A percentile compares a stretch with the other conserved stretches of the same genome.
phyloP scores from a whole-genome alignment of 2,113 vertebrate species.

The Ctenomys sociabilis region DNA sequence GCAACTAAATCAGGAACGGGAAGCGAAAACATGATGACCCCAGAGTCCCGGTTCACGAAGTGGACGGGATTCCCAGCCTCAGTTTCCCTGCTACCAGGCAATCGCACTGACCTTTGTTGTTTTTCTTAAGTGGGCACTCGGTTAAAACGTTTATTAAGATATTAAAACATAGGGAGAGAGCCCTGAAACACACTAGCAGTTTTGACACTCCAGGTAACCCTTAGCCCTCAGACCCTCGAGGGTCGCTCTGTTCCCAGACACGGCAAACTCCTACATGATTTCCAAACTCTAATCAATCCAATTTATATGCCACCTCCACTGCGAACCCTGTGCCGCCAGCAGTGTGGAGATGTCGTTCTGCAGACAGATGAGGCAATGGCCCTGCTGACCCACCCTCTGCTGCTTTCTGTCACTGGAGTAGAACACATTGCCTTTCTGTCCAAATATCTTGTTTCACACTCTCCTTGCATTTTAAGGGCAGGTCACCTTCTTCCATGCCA shows the following conservation, averaged over 20 bases:
- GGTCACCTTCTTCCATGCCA: neutral
- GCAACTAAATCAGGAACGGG: neutral
- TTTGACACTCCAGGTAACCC: no score
- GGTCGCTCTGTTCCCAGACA: neutral
- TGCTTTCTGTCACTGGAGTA: neutral
- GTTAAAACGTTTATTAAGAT: neutral
- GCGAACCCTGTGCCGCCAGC: neutral
- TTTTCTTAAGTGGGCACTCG: neutral
- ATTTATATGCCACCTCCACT: neutral
- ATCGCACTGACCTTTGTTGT: neutral
- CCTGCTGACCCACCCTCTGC: neutral
- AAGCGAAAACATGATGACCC: neutral
- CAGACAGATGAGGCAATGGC: fast-evolving
- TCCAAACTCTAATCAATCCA: neutral
- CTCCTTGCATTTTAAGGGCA: neutral
- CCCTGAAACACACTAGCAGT: neutral
- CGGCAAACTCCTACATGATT: neutral
- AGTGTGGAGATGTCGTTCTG: neutral
- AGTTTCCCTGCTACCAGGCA: neutral
- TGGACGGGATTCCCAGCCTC: neutral
- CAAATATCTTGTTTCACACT: neutral
- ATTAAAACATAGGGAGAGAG: neutral
- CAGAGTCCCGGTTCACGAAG: neutral
- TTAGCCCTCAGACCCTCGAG: neutral
- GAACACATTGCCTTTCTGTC: neutral